Percentiles rank a stretch among this genome's conserved stretches.
Evolutionary conservation across 2,797 vertebrate genomes (phyloP).

Genomic region (Masticophis lateralis): DNA sequence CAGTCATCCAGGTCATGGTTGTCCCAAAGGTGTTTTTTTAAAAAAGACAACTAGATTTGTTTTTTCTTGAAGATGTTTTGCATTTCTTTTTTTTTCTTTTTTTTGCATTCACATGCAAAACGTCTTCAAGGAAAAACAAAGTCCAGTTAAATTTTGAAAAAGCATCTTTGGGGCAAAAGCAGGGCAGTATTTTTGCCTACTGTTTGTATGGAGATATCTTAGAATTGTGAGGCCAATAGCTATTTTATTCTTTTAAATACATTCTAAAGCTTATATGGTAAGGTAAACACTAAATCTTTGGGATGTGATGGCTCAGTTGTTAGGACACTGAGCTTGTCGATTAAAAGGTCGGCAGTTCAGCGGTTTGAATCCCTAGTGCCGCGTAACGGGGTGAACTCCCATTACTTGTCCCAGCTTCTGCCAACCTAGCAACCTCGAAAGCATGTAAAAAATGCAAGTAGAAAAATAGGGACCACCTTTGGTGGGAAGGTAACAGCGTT

Average conservation of each 20-base stretch:
- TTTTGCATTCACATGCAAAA: too few species aligned
- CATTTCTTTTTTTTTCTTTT: too few species aligned
- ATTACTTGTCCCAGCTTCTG: too few species aligned
- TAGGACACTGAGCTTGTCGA: too few species aligned
- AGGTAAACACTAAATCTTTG: background rate
- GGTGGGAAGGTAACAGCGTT: too few species aligned
- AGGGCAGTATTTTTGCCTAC: background rate
- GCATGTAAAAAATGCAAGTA: too few species aligned
- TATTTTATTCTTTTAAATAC: background rate
- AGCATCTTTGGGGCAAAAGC: background rate
- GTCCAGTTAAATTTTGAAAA: background rate
- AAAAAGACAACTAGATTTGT: background rate
- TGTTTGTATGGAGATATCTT: background rate
- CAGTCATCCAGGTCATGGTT: background rate
- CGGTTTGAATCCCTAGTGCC: too few species aligned
- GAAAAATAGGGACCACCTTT: too few species aligned
- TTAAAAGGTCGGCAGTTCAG: too few species aligned
- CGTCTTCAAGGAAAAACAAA: background rate
- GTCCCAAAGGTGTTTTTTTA: background rate
- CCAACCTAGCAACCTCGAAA: too few species aligned
- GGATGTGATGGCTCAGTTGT: too few species aligned
- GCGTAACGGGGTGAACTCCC: too few species aligned
- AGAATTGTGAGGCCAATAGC: background rate
- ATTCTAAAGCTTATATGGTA: background rate
- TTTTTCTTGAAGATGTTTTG: background rate